A percentile compares a stretch with the other conserved stretches of the same genome.
Evolutionary conservation across 2,113 vertebrate species (phyloP).

Genomic region (Nerophis lumbriciformis): DNA sequence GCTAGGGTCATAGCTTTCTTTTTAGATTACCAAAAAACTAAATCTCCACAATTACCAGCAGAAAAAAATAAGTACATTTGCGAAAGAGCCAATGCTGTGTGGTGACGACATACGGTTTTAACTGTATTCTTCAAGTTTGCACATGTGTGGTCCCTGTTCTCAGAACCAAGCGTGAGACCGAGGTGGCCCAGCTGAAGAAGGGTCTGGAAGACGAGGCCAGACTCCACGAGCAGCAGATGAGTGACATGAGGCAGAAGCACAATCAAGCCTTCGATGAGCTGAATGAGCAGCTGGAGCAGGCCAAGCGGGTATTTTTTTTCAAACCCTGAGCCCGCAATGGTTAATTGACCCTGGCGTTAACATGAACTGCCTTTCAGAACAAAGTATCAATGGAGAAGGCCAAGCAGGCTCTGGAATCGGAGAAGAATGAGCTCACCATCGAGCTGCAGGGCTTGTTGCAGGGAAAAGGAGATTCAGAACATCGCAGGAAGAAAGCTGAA

Average conservation of each 20-base stretch:
- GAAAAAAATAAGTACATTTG: background rate
- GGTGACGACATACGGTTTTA: no score
- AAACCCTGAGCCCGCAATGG: background rate
- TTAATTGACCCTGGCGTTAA: background rate
- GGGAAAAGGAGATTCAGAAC: slow-evolving; percentile 87
- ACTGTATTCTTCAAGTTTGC: background rate
- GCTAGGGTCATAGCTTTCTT: no score
- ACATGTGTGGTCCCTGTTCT: background rate
- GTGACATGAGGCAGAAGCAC: slow-evolving; percentile 92
- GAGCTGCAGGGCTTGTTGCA: slow-evolving; percentile 89
- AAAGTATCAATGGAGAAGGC: slow-evolving; percentile 93
- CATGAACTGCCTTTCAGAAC: slow-evolving; percentile 68
- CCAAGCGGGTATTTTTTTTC: slow-evolving; percentile 81
- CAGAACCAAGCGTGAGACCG: slow-evolving; percentile 91
- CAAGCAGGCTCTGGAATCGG: slow-evolving; percentile 89
- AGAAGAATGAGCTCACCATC: slow-evolving; percentile 86
- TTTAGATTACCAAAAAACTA: no score
- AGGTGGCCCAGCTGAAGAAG: slow-evolving; percentile 90
- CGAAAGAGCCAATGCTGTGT: no score
- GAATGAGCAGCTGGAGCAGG: slow-evolving; percentile 94
- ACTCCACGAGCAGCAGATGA: slow-evolving; percentile 85
- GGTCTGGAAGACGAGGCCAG: slow-evolving; percentile 87
- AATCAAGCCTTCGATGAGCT: slow-evolving; percentile 89
- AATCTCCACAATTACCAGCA: background rate
- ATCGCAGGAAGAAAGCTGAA: slow-evolving; percentile 91